Conservation (phyloP, 2,888 invertebrate genomes). For the Phasia obesa region DNA sequence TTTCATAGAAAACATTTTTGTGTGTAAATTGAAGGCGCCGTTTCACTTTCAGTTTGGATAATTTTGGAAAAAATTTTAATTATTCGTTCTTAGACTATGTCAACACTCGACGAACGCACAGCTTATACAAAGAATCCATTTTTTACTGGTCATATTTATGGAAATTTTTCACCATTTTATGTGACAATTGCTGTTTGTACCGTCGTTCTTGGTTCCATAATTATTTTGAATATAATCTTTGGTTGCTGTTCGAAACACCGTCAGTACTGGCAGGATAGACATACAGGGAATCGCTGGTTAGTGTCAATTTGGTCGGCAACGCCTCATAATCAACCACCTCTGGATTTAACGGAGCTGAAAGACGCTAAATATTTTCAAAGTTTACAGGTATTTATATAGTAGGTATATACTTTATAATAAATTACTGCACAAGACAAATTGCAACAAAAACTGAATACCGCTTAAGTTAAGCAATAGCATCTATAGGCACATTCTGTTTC, state of each 20-base stretch:
- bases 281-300: conserved; percentile 93
- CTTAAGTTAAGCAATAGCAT: too few species aligned
- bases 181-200: conserved; percentile 90
- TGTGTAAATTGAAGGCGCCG: neutral
- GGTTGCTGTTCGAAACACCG: conserved; percentile 92
- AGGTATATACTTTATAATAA: neutral
- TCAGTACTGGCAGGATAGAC: conserved; percentile 91
- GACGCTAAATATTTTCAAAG: conserved; percentile 82
- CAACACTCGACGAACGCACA: conserved; percentile 86
- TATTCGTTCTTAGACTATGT: conserved; percentile 82
- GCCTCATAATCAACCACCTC: conserved; percentile 91
- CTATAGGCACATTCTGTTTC: too few species aligned
- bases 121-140: conserved; percentile 86
- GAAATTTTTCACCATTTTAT: conserved; percentile 94
- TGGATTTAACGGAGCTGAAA: conserved; percentile 90
- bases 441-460: too few species aligned
- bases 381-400: conserved; percentile 75
- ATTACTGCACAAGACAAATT: neutral
- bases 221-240: conserved; percentile 90
- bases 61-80: too few species aligned
- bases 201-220: conserved; percentile 86
- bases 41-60: neutral
- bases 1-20: neutral
- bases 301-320: conserved; percentile 92
- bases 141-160: conserved; percentile 84